These are phyloP conservation scores for mouse (Mus musculus) DNA, from an alignment of 2,113 vertebrate species.

Conservation along the genomic window DNA sequence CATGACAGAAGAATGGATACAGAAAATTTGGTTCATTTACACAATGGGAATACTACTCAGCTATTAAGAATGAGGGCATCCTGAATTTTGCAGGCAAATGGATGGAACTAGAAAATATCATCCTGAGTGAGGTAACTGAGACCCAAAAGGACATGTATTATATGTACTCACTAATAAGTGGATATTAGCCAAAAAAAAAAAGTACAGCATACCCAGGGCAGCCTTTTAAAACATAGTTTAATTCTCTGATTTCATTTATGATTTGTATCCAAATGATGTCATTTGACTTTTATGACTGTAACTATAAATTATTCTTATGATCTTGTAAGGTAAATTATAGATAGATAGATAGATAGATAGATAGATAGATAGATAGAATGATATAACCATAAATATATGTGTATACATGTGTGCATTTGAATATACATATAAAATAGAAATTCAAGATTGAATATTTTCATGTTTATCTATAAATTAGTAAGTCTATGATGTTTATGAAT, in stretches of 20 bases:
- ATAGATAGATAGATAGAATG: too few species aligned
- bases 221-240: not conserved
- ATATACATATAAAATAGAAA: not conserved
- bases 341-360: too few species aligned
- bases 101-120: too few species aligned
- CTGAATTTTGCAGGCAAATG: too few species aligned
- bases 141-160: too few species aligned
- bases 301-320: not conserved
- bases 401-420: not conserved
- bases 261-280: not conserved
- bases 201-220: not conserved
- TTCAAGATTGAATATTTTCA: not conserved
- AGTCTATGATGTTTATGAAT: not conserved
- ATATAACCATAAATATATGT: not conserved
- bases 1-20: too few species aligned
- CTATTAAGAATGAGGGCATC: too few species aligned
- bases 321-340: not conserved
- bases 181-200: too few species aligned
- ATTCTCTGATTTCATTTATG: not conserved
- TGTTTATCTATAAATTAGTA: not conserved
- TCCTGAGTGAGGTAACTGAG: too few species aligned
- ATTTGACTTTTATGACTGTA: not conserved
- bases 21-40: too few species aligned
- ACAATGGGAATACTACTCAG: too few species aligned
- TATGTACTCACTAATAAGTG: too few species aligned